These are phyloP conservation scores for Anas bahamensis DNA, from an alignment of 2,797 vertebrate genomes.

Conservation along the genomic window DNA sequence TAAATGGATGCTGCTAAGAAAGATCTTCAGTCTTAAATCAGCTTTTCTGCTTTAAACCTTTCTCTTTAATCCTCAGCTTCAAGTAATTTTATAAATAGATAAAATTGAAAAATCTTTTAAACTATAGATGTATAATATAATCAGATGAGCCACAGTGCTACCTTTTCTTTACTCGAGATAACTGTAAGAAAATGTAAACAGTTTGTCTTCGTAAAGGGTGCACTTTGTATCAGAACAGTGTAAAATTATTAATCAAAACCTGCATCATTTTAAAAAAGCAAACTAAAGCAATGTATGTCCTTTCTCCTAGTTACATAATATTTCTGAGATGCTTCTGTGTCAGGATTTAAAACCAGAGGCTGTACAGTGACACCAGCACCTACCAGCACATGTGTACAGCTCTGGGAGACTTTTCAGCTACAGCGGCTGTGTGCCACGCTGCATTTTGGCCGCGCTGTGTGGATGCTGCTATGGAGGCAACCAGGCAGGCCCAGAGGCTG, in stretches of 20 bases:
- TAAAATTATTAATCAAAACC: background rate
- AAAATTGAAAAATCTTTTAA: constrained; percentile 76
- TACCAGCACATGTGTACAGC: background rate
- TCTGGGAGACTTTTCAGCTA: background rate
- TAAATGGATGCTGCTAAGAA: constrained; percentile 70
- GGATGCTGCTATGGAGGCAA: fast-evolving
- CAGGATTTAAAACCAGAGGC: background rate
- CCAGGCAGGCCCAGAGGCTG: background rate
- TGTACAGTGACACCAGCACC: background rate
- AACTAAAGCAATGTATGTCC: background rate
- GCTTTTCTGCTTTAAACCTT: constrained; percentile 67
- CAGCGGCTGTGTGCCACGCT: fast-evolving
- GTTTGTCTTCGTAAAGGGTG: background rate
- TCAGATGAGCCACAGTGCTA: constrained; percentile 24
- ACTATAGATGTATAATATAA: constrained; percentile 55
- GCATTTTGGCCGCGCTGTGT: background rate
- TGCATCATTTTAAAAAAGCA: background rate
- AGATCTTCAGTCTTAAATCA: constrained; percentile 67
- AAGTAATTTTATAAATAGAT: constrained; percentile 78
- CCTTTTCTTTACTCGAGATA: constrained; percentile 31
- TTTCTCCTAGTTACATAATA: background rate
- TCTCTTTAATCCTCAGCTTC: constrained; percentile 64
- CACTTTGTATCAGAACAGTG: background rate
- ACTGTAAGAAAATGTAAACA: background rate
- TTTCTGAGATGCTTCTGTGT: background rate